Evolutionary conservation across 1,140 invertebrate genomes (phyloP), one percentile per base, ranked within the genome.

Genomic region (Conus betulinus): DNA sequence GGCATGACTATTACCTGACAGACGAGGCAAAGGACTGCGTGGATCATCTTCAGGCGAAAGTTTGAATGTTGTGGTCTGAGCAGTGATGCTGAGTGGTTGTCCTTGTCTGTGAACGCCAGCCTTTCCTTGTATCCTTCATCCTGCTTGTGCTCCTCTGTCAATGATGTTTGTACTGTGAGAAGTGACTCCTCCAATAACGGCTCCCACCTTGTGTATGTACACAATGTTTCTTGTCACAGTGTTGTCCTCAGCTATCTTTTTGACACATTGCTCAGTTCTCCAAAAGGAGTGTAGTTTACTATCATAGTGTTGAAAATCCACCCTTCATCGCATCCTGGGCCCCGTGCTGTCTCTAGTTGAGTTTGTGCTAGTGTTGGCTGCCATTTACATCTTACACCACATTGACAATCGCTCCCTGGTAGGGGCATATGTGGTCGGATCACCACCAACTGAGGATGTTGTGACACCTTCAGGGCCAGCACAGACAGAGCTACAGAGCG

Each of bases 31-130:
- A 20, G 52, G 53, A 57, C 52, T 83, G 81, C 25, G 52, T 83
- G 52, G 55, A 83, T 25, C 11, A 13, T 6, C 52, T 83, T 13
- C 81, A 83, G 53, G 13, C 4, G n/a, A 20, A 60, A 57, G 17
- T 83, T 83, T n/a, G 23, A 83, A 51, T 83, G 81, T n/a, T 83
- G 81, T 60, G 81, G 81, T 1, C 15, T 83, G 23, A 83, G 20
- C 20, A 57, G 13, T 11, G 39, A 13, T 27, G 10, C 81, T 0
- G 81, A 83, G 52, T 83, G 81, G 81, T 11, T 57, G 17, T 25
- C 20, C 5, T 55, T 27, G 8, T 23, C 55, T 5, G 52, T n/a
- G 23, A 83, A 57, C 51, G 52, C 53, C 51, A 0, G 17, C 10
- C 7, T 20, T 20, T 10, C 10, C 17, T 5, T 57, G 52, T 83